Evolutionary conservation across 2,888 invertebrate species (phyloP).

Genomic region (Mimachlamys varia): DNA sequence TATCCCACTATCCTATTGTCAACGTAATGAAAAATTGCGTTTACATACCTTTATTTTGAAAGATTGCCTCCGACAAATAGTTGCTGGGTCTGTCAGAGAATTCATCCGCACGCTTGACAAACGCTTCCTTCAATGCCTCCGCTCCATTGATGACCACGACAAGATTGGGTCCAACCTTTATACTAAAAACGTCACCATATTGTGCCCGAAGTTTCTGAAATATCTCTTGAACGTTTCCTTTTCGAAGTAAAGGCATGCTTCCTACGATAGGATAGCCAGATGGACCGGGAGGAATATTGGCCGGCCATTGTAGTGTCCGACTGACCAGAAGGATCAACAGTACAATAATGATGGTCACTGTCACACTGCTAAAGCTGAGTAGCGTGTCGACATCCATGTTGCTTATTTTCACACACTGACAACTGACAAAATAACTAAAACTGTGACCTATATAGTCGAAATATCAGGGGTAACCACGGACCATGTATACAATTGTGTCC

Average conservation of each 20-base stretch:
- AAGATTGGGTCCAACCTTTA: background rate
- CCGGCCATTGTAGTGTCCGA: background rate
- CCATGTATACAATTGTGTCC: no score
- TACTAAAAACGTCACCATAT: background rate
- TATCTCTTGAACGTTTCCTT: background rate
- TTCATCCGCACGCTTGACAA: background rate
- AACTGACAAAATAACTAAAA: no score
- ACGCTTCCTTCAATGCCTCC: background rate
- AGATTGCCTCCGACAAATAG: no score
- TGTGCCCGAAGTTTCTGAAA: background rate
- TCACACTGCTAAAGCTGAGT: background rate
- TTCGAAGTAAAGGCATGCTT: background rate
- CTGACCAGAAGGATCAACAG: background rate
- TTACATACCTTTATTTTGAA: no score
- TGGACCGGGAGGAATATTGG: background rate
- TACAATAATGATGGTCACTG: background rate
- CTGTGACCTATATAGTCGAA: no score
- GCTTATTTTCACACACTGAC: background rate
- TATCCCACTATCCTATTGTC: no score
- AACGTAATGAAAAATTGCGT: background rate
- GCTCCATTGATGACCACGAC: background rate
- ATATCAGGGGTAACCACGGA: no score
- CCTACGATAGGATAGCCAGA: background rate
- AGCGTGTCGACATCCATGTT: background rate
- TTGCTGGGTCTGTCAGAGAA: background rate